These are phyloP conservation scores for Takifugu rubripes DNA, from an alignment of 2,797 vertebrate genomes.

Conservation along the genomic window DNA sequence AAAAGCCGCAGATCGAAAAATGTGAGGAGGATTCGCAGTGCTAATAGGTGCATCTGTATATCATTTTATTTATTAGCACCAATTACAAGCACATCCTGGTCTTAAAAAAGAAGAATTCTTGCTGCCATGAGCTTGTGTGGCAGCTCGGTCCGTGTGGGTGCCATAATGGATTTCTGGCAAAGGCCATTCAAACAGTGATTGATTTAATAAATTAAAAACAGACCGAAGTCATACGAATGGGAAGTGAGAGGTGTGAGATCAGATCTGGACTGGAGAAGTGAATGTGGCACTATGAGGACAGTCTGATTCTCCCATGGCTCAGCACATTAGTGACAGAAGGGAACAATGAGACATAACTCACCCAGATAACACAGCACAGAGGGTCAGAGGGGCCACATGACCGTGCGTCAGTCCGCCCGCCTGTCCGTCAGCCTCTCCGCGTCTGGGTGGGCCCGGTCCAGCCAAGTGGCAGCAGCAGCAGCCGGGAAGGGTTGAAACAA, in stretches of 20 bases:
- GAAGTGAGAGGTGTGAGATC: slow-evolving; percentile 67
- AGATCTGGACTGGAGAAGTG: slow-evolving; percentile 28
- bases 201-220: slow-evolving; percentile 67
- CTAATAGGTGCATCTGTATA: slow-evolving; percentile 3
- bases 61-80: slow-evolving; percentile 4
- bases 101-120: neutral
- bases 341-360: slow-evolving; percentile 52
- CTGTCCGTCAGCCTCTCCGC: slow-evolving; percentile 15
- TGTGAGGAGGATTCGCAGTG: neutral
- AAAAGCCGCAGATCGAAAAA: slow-evolving; percentile 1
- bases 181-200: slow-evolving; percentile 36
- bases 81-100: slow-evolving; percentile 6
- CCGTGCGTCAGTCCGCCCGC: slow-evolving; percentile 19
- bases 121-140: slow-evolving; percentile 17
- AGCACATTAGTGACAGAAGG: slow-evolving; percentile 34
- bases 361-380: slow-evolving; percentile 22
- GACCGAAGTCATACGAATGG: slow-evolving; percentile 47
- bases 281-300: slow-evolving; percentile 67
- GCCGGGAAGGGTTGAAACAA: too few relatives aligned
- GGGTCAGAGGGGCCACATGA: slow-evolving; percentile 46
- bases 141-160: slow-evolving; percentile 27
- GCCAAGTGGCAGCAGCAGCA: slow-evolving; percentile 12
- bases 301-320: slow-evolving; percentile 30
- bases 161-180: slow-evolving; percentile 30
- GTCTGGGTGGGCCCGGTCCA: slow-evolving; percentile 15